A percentile compares a stretch with the other conserved stretches of the same genome.
Evolutionary conservation across 2,888 invertebrate species (phyloP).

Genomic region (Aproaerema taeniolella): DNA sequence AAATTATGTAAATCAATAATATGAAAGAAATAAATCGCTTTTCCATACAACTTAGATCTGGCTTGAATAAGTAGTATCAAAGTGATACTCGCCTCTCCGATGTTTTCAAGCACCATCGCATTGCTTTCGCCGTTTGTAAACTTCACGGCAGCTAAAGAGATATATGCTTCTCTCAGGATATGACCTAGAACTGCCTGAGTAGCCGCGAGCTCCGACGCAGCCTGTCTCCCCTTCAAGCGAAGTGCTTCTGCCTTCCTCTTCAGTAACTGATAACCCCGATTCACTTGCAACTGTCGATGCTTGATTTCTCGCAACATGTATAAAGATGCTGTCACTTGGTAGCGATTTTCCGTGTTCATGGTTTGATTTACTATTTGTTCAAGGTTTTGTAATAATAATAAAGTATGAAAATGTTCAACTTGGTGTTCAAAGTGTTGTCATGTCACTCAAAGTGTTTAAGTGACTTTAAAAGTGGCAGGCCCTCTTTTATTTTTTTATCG

Average conservation of each 20-base stretch:
- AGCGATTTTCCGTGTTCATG: conserved; percentile 64
- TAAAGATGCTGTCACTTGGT: conserved; percentile 60
- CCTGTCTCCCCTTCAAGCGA: conserved; percentile 50
- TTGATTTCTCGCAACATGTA: conserved; percentile 68
- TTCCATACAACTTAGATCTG: no score
- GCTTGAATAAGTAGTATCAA: no score
- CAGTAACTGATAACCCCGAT: conserved; percentile 54
- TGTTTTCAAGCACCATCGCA: conserved; percentile 63
- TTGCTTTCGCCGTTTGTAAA: conserved; percentile 69
- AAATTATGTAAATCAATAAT: no score
- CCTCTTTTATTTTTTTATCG: no score
- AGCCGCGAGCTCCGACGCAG: conserved; percentile 45
- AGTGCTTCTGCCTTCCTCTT: conserved; percentile 61
- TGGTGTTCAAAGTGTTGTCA: no score
- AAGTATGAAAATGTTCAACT: no score
- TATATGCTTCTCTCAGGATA: conserved; percentile 59
- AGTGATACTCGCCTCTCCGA: conserved; percentile 47
- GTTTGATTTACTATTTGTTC: conserved; percentile 11
- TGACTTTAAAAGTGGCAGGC: no score
- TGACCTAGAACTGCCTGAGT: conserved; percentile 57
- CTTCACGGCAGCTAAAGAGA: conserved; percentile 63
- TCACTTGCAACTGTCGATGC: conserved; percentile 55
- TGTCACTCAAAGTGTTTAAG: no score
- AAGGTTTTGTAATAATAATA: no score
- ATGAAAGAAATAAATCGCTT: no score